Evolutionary conservation across 2,888 invertebrate genomes (phyloP).

Genomic region (Petrolisthes cinctipes): DNA sequence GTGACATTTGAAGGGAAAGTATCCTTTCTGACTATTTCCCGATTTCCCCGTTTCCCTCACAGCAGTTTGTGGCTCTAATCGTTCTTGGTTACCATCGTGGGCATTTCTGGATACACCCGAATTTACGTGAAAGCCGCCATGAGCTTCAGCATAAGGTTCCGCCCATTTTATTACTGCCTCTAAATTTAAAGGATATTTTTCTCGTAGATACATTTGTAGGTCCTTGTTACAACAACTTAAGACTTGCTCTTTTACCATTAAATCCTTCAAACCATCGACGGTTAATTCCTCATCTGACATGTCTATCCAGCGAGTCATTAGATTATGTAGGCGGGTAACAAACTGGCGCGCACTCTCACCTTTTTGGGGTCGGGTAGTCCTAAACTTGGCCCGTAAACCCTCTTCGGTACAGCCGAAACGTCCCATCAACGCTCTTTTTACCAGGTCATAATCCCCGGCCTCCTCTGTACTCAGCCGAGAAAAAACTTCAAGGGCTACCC

Average conservation of each 20-base stretch:
- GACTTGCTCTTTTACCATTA: constrained; percentile 13
- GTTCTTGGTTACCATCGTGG: background rate
- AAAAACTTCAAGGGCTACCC: background rate
- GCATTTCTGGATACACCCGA: background rate
- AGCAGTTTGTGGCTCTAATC: background rate
- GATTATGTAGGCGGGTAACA: background rate
- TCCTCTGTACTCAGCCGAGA: constrained; percentile 9
- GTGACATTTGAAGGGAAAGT: background rate
- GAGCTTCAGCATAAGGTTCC: constrained; percentile 14
- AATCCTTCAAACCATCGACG: background rate
- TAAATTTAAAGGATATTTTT: background rate
- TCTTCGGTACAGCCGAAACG: constrained; percentile 13
- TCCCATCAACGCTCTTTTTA: background rate
- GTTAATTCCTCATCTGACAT: background rate
- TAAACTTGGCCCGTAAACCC: background rate
- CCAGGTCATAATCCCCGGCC: constrained; percentile 5
- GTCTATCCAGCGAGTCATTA: background rate
- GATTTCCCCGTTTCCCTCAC: background rate
- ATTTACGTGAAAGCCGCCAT: constrained; percentile 17
- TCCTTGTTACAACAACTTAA: background rate
- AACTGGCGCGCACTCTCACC: background rate
- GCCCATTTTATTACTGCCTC: background rate
- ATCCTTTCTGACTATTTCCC: too few relatives aligned
- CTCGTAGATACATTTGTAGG: background rate
- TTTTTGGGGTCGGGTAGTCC: background rate